Evolutionary conservation across 2,888 invertebrate genomes (phyloP), one percentile per base, ranked within the genome.

Genomic region (Euplexia lucipara): DNA sequence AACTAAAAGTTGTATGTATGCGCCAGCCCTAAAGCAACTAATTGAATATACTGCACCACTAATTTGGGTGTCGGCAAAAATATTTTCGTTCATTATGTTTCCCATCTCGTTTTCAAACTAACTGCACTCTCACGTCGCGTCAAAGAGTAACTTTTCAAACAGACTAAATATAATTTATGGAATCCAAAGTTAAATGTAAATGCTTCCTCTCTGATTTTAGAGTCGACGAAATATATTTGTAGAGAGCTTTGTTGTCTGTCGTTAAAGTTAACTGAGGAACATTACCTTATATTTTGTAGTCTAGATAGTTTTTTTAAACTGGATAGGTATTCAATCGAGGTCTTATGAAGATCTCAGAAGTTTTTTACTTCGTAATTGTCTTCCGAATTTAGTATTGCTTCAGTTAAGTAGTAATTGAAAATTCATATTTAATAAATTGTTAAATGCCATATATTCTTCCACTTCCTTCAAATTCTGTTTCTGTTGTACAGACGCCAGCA

Each of bases 151-250:
- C 44, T 52, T 68, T 62, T 59, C 48, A 42, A 34, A 22, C 52
- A 35, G 70, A 47, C 52, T 7, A 48, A 54, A 67, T 66, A 48
- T 70, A 66, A 67, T 58, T 70, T 74, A 70, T 70, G 69, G 18
- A 59, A 67, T 54, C 32, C 16, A 18, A 45, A 42, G 37, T 62
- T 63, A 26, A 62, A 71, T 62, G 48, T 48, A 48, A 63, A 71
- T 71, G 12, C 10, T 51, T 45, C 18, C 41, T 48, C 48, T 49
- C 22, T 37, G 48, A 53, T 53, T 71, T 42, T 32, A 32, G 26
- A 64, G 32, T 35, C 35, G 47, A 67, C 59, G 39, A 70, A 34
- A 26, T 67, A 45, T 51, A 70, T 61, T 67, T 67, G 20, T 22
- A 16, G 34, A 70, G 26, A 30, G 37, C 32, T 63, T 53, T 48